These are phyloP conservation scores for Platichthys stellatus DNA, from an alignment of 2,113 vertebrate species.

Conservation along the genomic window DNA sequence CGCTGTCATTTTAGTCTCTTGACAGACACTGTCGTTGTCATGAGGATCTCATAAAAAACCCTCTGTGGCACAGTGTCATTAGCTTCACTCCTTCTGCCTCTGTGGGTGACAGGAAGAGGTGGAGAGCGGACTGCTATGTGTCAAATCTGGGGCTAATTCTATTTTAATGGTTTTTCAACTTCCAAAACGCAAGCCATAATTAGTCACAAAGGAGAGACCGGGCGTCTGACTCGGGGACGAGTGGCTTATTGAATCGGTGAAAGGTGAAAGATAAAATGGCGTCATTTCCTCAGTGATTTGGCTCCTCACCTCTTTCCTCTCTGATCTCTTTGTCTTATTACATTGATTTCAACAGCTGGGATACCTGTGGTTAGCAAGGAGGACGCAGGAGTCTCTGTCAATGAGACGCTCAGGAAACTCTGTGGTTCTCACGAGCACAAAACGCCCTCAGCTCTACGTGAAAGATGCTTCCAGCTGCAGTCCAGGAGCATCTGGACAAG, in stretches of 20 bases:
- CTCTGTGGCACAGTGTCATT: conserved; percentile 12
- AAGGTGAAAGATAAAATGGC: conserved; percentile 41
- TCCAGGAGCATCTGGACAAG: conserved; percentile 25
- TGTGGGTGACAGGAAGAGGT: conserved; percentile 10
- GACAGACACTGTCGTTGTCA: conserved; percentile 25
- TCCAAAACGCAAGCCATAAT: conserved; percentile 28
- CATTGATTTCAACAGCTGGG: conserved; percentile 17
- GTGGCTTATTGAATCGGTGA: conserved; percentile 40
- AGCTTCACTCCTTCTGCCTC: conserved; percentile 7
- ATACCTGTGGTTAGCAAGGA: conserved; percentile 4
- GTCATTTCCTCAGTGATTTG: conserved; percentile 15
- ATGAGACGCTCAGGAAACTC: conserved; percentile 9
- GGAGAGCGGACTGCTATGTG: conserved; percentile 15
- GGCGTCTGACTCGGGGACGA: conserved; percentile 7
- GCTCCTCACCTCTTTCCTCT: conserved; percentile 15
- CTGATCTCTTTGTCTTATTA: neutral
- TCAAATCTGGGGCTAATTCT: conserved; percentile 24
- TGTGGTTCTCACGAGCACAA: conserved; percentile 19
- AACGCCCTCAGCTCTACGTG: neutral
- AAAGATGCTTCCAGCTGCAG: conserved; percentile 4
- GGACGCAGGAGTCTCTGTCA: conserved; percentile 6
- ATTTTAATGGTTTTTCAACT: conserved; percentile 20
- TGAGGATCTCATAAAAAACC: conserved; percentile 21
- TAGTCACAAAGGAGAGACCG: conserved; percentile 37
- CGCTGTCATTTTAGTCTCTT: conserved; percentile 9